phyloP scores from a whole-genome alignment of 2,888 invertebrate species.

The Pollenia labialis region DNA sequence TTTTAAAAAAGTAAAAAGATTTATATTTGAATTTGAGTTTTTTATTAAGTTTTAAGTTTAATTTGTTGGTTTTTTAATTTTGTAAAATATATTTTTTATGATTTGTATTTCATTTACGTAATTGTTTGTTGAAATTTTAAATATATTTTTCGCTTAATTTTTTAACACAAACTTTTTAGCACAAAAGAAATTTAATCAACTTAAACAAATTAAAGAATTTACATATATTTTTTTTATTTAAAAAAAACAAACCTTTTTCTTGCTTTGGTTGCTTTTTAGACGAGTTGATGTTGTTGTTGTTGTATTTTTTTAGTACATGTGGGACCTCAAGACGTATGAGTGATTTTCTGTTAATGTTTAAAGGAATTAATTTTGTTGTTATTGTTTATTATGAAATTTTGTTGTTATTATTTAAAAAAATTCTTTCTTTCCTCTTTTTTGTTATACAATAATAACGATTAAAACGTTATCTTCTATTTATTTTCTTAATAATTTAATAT shows the following conservation, averaged over 20 bases:
- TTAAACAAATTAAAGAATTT: constrained; percentile 11
- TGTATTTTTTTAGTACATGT: constrained; percentile 34
- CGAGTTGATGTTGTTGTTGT: not conserved
- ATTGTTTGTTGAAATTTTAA: constrained; percentile 23
- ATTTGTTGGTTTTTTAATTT: not conserved
- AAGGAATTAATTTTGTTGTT: constrained; percentile 29
- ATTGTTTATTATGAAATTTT: constrained; percentile 11
- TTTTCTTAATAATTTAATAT: not conserved
- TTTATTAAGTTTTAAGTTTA: not conserved
- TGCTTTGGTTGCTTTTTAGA: constrained; percentile 36
- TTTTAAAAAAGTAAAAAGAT: not conserved
- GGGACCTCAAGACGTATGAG: constrained; percentile 69
- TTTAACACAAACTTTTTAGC: not conserved
- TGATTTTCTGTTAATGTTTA: constrained; percentile 56
- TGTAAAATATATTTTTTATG: constrained; percentile 13
- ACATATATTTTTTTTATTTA: constrained; percentile 31
- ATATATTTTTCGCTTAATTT: not conserved
- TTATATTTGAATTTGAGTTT: not conserved
- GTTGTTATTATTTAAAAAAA: constrained; percentile 21
- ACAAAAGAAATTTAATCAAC: not conserved
- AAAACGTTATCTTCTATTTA: constrained; percentile 17
- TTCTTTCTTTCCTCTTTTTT: constrained; percentile 10
- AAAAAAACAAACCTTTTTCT: constrained; percentile 65
- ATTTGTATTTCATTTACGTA: constrained; percentile 49
- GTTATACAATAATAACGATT: constrained; percentile 32